phyloP scores from a whole-genome alignment of 2,888 invertebrate species.

The Atethmia centrago region DNA sequence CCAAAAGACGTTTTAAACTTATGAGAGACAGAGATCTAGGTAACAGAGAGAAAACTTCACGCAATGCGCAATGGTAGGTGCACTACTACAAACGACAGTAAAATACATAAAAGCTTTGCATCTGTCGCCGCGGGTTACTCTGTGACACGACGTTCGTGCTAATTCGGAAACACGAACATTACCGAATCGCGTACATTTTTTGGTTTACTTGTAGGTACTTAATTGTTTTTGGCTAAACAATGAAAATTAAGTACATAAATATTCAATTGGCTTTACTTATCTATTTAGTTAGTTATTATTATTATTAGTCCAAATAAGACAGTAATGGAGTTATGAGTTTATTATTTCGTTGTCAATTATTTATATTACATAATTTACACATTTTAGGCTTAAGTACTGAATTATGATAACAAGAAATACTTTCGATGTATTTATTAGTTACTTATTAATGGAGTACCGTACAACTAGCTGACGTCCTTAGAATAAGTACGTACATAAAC shows the following conservation, averaged over 20 bases:
- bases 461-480: slow-evolving; percentile 25
- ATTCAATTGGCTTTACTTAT: slow-evolving; percentile 54
- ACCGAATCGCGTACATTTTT: not conserved
- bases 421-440: slow-evolving; percentile 28
- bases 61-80: not conserved
- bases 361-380: slow-evolving; percentile 63
- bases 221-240: slow-evolving; percentile 36
- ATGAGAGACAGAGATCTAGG: not conserved
- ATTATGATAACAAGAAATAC: slow-evolving; percentile 17
- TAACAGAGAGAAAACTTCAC: not conserved
- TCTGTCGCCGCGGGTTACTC: not conserved
- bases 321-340: slow-evolving; percentile 49
- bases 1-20: not conserved
- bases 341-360: slow-evolving; percentile 67
- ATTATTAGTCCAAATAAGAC: slow-evolving; percentile 49
- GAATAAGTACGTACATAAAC: not conserved
- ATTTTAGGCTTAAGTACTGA: slow-evolving; percentile 25
- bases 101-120: not conserved
- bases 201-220: slow-evolving; percentile 29
- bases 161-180: not conserved
- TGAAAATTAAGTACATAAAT: slow-evolving; percentile 38
- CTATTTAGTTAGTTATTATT: slow-evolving; percentile 52
- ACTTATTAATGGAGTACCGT: slow-evolving; percentile 10
- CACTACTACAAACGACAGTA: not conserved
- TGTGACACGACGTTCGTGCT: not conserved